Evolutionary conservation across 2,888 invertebrate genomes (phyloP), one percentile per base, ranked within the genome.

Genomic region (Cyaniris semiargus): DNA sequence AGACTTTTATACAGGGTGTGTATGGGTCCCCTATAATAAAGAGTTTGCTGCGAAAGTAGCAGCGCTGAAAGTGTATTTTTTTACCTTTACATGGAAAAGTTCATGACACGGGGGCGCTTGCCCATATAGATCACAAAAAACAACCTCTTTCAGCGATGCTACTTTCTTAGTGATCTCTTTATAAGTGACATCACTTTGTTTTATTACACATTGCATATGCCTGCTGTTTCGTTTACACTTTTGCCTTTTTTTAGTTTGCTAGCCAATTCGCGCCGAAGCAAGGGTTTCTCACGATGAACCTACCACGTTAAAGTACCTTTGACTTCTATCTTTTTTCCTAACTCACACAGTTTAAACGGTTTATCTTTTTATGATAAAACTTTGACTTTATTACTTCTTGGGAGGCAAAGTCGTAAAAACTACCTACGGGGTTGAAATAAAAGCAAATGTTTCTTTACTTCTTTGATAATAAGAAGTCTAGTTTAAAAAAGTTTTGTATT

Each of bases 321-420:
- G 18, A 53, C 15, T 53, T 23, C 10, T 27, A 60, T 60, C 60
- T 23, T 60, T 27, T 21, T 66, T 23, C 23, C 15, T 27, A 66
- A 27, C 66, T 27, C 23, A 31, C 7, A 27, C 27, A 23, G 53
- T 15, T 27, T 31, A 66, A 66, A 66, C 66, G 27, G 66, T 66
- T 66, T 66, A 66, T 66, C 66, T 66, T 66, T 53, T 66, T 66
- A 66, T 66, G 66, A 66, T 66, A 66, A 66, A 66, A 66, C 66
- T 31, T 66, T 66, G 27, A 27, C 15, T 66, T 66, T 27, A 66
- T 66, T 66, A 31, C 66, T 18, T 3, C 66, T 27, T 66, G 27
- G 27, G 66, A 31, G 66, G 66, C 27, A 27, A 60, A 23, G 5
- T 66, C 66, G 66, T 66, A 66, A 66, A 66, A 66, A 15, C 60